Percentiles rank a stretch among this genome's conserved stretches.
Conservation (phyloP, 2,113 vertebrate genomes). For the Festucalex cinctus region DNA sequence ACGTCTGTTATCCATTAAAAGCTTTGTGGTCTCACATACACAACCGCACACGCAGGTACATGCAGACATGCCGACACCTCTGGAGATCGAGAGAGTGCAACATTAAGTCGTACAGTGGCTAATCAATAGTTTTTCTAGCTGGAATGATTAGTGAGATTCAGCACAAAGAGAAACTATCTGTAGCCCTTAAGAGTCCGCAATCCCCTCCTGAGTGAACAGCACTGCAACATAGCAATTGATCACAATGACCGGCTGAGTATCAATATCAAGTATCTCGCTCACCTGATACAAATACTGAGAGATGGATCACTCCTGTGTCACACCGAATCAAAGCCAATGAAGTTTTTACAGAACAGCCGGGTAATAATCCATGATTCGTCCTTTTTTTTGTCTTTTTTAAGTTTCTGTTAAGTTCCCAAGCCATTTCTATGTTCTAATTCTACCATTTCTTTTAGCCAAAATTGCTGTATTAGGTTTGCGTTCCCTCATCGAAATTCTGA, state of each 20-base stretch:
- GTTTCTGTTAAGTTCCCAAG: conserved; percentile 17
- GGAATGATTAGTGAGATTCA: conserved; percentile 11
- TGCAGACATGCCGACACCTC: conserved; percentile 24
- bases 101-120: conserved; percentile 11
- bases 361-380: conserved; percentile 15
- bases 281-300: conserved; percentile 49
- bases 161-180: conserved; percentile 30
- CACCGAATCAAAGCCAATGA: conserved; percentile 20
- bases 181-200: background rate
- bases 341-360: conserved; percentile 15
- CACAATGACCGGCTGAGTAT: conserved; percentile 23
- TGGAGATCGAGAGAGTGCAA: conserved; percentile 28
- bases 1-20: conserved; percentile 2
- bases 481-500: conserved; percentile 35
- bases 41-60: conserved; percentile 3
- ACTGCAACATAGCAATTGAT: conserved; percentile 5
- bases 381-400: conserved; percentile 1
- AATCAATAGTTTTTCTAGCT: conserved; percentile 11
- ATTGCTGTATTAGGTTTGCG: conserved; percentile 37
- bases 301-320: conserved; percentile 35
- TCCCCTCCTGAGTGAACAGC: conserved; percentile 18
- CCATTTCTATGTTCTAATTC: conserved; percentile 15
- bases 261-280: conserved; percentile 52
- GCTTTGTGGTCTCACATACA: conserved; percentile 6
- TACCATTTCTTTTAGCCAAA: conserved; percentile 15